phyloP scores from a whole-genome alignment of 1,140 invertebrate genomes.

The Pogonomyrmex californicus region DNA sequence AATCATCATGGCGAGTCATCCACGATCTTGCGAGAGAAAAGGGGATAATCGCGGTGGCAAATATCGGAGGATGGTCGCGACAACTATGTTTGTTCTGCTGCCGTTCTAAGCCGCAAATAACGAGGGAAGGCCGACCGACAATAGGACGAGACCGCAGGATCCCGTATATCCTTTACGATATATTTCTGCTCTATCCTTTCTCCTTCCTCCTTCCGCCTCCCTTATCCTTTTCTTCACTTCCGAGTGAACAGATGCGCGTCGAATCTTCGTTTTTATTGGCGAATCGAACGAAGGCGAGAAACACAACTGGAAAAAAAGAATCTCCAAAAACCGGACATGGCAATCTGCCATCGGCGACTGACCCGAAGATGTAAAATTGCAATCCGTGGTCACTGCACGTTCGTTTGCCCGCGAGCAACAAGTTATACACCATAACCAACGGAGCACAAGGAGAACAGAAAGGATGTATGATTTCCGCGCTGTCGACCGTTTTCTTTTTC shows the following conservation, averaged over 20 bases:
- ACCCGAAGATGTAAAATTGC: slow-evolving; percentile 55
- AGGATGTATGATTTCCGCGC: neutral
- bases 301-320: neutral
- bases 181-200: slow-evolving; percentile 46
- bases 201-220: slow-evolving; percentile 4
- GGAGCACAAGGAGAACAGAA: slow-evolving; percentile 48
- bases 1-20: neutral
- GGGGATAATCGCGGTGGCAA: slow-evolving; percentile 66
- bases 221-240: neutral
- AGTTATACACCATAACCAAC: slow-evolving; percentile 74
- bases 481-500: slow-evolving; percentile 24
- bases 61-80: slow-evolving; percentile 53
- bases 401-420: slow-evolving; percentile 70
- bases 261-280: slow-evolving; percentile 44
- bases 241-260: neutral
- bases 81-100: slow-evolving; percentile 59
- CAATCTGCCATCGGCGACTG: slow-evolving; percentile 29
- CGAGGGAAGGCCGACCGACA: slow-evolving; percentile 48
- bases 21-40: slow-evolving; percentile 35
- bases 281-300: neutral
- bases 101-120: slow-evolving; percentile 68
- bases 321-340: slow-evolving; percentile 11
- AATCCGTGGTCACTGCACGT: slow-evolving; percentile 48
- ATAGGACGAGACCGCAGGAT: neutral
- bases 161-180: slow-evolving; percentile 38